These are phyloP conservation scores for Blastobasis lacticolella DNA, from an alignment of 2,888 invertebrate genomes.

Conservation along the genomic window DNA sequence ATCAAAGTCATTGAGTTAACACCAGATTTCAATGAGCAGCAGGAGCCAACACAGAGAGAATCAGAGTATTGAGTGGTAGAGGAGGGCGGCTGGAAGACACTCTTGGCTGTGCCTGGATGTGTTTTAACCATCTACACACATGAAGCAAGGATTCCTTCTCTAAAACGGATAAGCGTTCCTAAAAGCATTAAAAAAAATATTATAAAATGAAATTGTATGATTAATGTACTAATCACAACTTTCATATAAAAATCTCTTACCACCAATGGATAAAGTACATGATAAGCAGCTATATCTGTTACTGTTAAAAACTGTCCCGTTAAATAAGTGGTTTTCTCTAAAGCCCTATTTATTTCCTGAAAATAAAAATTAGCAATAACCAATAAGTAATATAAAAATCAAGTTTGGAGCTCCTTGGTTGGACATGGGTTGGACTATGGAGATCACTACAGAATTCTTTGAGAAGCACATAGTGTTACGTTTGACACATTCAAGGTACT, in stretches of 20 bases:
- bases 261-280: conserved; percentile 78
- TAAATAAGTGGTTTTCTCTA: conserved; percentile 50
- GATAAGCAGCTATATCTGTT: conserved; percentile 81
- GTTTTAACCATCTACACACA: conserved; percentile 85
- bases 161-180: conserved; percentile 76
- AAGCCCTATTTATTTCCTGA: conserved; percentile 55
- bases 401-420: too few species aligned
- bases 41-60: conserved; percentile 47
- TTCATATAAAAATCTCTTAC: conserved; percentile 54
- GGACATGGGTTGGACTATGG: too few species aligned
- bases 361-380: conserved; percentile 16
- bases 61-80: conserved; percentile 42
- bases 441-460: too few species aligned
- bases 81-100: conserved; percentile 59
- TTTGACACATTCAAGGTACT: too few species aligned
- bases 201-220: too few species aligned
- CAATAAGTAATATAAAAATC: too few species aligned
- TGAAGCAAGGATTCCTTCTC: conserved; percentile 81
- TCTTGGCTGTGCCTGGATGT: conserved; percentile 80
- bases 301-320: conserved; percentile 68
- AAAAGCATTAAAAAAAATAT: conserved; percentile 28
- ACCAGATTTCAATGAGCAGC: conserved; percentile 37
- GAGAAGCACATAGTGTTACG: too few species aligned
- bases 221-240: background rate
- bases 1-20: background rate